These are phyloP conservation scores for Nudaria mundana DNA, from an alignment of 2,888 invertebrate species.

Conservation along the genomic window DNA sequence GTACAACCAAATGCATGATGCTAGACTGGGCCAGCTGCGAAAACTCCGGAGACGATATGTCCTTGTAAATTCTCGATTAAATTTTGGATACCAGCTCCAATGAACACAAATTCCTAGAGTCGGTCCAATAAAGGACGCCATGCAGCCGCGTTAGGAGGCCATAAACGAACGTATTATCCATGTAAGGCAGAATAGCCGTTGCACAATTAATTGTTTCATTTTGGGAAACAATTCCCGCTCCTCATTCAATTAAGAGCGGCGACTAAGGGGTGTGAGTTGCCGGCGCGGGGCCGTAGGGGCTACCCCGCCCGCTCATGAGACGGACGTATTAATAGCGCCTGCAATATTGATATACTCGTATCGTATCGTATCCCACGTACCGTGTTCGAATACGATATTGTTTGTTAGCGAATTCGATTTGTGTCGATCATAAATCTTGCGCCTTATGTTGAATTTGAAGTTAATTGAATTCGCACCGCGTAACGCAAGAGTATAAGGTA, in stretches of 20 bases:
- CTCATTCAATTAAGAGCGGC: constrained; percentile 82
- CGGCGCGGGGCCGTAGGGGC: constrained; percentile 38
- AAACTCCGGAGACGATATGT: constrained; percentile 64
- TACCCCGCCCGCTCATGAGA: constrained; percentile 74
- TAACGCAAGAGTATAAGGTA: constrained; percentile 45
- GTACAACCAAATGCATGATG: constrained; percentile 57
- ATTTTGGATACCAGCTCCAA: constrained; percentile 78
- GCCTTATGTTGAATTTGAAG: constrained; percentile 77
- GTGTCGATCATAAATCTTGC: constrained; percentile 81
- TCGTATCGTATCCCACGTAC: constrained; percentile 75
- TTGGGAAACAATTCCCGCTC: constrained; percentile 82
- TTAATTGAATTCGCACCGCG: constrained; percentile 71
- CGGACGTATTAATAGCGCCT: constrained; percentile 81
- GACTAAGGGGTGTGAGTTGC: constrained; percentile 60
- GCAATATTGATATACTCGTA: constrained; percentile 81
- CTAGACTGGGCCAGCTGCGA: constrained; percentile 62
- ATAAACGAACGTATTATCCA: constrained; percentile 82
- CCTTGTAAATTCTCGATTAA: constrained; percentile 79
- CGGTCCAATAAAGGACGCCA: constrained; percentile 79
- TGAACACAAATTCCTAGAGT: constrained; percentile 80
- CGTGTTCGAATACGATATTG: constrained; percentile 78
- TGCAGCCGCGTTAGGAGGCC: constrained; percentile 80
- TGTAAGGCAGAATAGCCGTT: constrained; percentile 82
- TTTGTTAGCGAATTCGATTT: constrained; percentile 81
- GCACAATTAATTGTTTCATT: constrained; percentile 82